Conservation (phyloP, 2,797 vertebrate genomes). For the Periparus ater region DNA sequence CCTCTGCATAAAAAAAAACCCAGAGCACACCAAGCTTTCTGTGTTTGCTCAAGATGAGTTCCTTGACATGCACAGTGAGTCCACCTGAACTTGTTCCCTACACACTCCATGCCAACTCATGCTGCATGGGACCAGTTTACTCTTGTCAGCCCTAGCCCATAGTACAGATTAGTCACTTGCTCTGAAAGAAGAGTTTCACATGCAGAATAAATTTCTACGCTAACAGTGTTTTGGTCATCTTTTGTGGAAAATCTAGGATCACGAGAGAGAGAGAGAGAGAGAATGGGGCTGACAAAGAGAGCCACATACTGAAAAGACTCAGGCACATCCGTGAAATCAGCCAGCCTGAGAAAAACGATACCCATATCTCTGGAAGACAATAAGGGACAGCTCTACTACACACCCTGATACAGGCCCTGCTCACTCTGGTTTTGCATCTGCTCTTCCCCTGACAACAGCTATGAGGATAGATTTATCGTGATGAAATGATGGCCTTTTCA, state of each 20-base stretch:
- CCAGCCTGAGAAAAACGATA: neutral
- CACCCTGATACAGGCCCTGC: rapidly evolving
- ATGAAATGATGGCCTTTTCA: neutral
- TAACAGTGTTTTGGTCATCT: neutral
- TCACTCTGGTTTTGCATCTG: neutral
- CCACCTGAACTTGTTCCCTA: neutral
- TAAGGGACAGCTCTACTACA: neutral
- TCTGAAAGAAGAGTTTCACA: neutral
- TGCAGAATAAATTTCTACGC: neutral
- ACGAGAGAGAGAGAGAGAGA: neutral
- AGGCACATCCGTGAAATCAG: neutral
- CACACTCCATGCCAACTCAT: neutral
- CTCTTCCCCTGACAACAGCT: neutral
- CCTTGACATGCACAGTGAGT: rapidly evolving
- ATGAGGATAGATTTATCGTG: neutral
- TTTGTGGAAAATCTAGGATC: neutral
- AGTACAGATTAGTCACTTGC: neutral
- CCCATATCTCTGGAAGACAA: neutral
- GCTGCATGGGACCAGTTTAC: neutral
- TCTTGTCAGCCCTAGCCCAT: neutral
- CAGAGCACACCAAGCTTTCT: rapidly evolving
- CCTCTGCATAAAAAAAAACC: neutral
- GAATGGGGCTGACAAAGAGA: neutral
- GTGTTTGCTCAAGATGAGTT: neutral
- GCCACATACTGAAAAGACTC: neutral